A percentile compares a stretch with the other conserved stretches of the same genome.
Evolutionary conservation across 2,113 vertebrate genomes (phyloP).

Genomic region (Pseudonaja textilis): DNA sequence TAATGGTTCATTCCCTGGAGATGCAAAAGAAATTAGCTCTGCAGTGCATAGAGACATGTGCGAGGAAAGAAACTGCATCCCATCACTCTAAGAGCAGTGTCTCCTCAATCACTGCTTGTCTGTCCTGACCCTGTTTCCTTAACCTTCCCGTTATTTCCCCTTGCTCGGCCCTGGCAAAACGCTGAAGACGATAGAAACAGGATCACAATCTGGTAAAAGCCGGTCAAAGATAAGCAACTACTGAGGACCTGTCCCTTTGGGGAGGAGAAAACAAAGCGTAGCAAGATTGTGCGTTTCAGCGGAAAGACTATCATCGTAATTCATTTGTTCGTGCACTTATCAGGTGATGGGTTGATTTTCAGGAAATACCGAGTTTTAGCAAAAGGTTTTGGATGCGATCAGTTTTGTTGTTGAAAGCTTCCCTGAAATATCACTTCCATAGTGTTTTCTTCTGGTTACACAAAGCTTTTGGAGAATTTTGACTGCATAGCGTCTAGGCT

Average conservation of each 20-base stretch:
- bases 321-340: neutral
- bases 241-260: neutral
- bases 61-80: neutral
- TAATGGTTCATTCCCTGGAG: constrained; percentile 72
- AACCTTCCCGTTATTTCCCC: neutral
- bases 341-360: neutral
- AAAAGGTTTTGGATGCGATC: neutral
- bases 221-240: neutral
- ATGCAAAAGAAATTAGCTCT: constrained; percentile 71
- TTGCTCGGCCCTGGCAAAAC: neutral
- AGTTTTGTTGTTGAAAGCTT: neutral
- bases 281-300: neutral
- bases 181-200: neutral
- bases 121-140: neutral
- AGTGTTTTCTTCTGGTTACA: neutral
- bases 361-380: neutral
- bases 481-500: neutral
- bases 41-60: constrained; percentile 28
- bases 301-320: too few relatives aligned
- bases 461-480: neutral
- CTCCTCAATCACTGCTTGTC: neutral
- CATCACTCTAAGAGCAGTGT: neutral
- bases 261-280: neutral
- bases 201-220: neutral
- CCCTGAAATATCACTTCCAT: neutral